Evolutionary conservation across 2,888 invertebrate genomes (phyloP).

Genomic region (Drosophila dives): DNA sequence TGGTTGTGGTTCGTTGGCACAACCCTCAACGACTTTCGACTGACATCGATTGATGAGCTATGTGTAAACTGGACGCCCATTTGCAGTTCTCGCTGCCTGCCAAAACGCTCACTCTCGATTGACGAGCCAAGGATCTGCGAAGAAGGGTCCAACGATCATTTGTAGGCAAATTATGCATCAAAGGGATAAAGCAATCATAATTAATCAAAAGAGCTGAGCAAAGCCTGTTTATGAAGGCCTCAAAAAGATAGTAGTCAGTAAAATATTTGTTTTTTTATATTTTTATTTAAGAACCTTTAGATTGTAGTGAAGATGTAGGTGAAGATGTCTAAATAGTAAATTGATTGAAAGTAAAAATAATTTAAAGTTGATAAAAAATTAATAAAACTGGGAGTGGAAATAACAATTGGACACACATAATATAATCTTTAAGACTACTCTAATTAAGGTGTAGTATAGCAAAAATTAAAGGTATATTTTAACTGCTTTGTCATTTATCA

Average conservation of each 20-base stretch:
- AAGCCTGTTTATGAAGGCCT: constrained; percentile 3
- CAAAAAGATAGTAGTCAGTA: not conserved
- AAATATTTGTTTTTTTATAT: not conserved
- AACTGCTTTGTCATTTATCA: not conserved
- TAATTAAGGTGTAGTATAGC: not conserved
- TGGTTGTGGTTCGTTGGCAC: constrained; percentile 35
- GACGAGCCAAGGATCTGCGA: constrained; percentile 22
- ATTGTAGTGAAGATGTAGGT: not conserved
- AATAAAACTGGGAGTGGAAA: not conserved
- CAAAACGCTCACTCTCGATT: constrained; percentile 52
- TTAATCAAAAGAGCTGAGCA: constrained; percentile 2
- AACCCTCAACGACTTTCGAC: constrained; percentile 37
- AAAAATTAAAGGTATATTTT: not conserved
- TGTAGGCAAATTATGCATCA: constrained; percentile 30
- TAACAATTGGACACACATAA: not conserved
- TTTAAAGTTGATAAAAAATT: not conserved
- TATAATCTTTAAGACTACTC: not conserved
- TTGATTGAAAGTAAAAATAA: not conserved
- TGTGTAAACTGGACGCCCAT: constrained; percentile 48
- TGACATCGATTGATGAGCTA: constrained; percentile 70
- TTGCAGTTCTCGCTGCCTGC: constrained; percentile 47
- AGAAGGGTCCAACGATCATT: constrained; percentile 26
- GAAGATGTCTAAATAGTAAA: not conserved
- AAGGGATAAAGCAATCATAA: constrained; percentile 8
- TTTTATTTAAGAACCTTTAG: too few relatives aligned